Base-by-base conservation (phyloP, 2,888 invertebrate genomes). In the Diogma glabrata region DNA sequence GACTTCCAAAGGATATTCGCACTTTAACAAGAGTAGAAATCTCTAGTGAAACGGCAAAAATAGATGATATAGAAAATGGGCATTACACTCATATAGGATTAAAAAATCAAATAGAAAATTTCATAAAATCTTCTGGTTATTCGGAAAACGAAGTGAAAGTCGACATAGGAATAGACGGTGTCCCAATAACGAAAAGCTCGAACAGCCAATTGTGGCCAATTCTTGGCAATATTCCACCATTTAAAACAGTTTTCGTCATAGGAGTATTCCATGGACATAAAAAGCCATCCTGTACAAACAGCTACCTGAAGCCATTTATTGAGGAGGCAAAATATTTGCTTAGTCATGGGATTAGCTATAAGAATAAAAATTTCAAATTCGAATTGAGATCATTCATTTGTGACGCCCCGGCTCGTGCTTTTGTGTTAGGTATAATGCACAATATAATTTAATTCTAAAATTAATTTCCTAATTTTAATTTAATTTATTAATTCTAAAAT, bases 341-440 rank as follows among this genome's bases (percentile, higher is more conserved):
- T 33, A 33, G 14, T 33, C 38, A 16, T 38, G 16, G 16, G 7
- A 38, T 38, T 38, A 38, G 8, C 16, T 38, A 38, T 19, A 38
- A 38, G 19, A 16, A 3, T 16, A 4, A 38, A 9, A 7, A 38
- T 9, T 5, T 38, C 6, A 3, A 6, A 9, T 38, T 38, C 16
- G 16, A 3, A 16, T 1, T 38, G 19, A 8, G 36, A 36, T 6
- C 19, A n/a, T 43, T 17, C 36, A 12, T 36, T 33, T 48, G 30
- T 36, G 48, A 48, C 22, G 48, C 30, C 10, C 16, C 30, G 12
- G 48, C 48, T 48, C n/a, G n/a, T n/a, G n/a, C n/a, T n/a, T n/a
- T n/a, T n/a, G n/a, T n/a, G n/a, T n/a, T n/a, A n/a, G n/a, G n/a
- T n/a, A n/a, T n/a, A n/a, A n/a, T n/a, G n/a, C n/a, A n/a, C n/a